phyloP scores from a whole-genome alignment of 2,888 invertebrate species.

The Leistus spinibarbis region DNA sequence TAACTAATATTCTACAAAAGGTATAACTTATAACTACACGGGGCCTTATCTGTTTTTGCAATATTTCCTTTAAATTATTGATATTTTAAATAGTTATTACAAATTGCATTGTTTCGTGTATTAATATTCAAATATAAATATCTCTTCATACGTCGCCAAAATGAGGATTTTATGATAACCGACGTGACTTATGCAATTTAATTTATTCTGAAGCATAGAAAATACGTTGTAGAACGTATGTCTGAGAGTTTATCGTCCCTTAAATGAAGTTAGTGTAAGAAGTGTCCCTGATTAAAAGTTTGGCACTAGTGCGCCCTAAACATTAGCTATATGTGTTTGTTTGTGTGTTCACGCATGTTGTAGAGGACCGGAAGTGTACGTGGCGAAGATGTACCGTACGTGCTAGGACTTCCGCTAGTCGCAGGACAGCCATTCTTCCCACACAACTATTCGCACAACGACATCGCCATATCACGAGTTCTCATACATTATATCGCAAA shows the following conservation, averaged over 20 bases:
- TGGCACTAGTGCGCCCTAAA: neutral
- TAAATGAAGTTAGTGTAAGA: neutral
- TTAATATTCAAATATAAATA: too few relatives aligned
- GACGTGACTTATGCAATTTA: too few relatives aligned
- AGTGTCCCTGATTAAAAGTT: too few relatives aligned
- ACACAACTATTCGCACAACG: slow-evolving; percentile 81
- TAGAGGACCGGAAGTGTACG: slow-evolving; percentile 81
- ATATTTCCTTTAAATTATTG: too few relatives aligned
- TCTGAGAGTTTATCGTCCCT: neutral
- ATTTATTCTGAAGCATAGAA: too few relatives aligned
- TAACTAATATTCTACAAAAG: too few relatives aligned
- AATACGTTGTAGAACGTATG: too few relatives aligned
- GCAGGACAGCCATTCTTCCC: slow-evolving; percentile 67
- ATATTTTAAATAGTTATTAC: too few relatives aligned
- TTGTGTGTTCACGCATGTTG: slow-evolving; percentile 45
- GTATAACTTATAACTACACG: too few relatives aligned
- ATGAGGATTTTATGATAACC: neutral
- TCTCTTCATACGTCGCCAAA: too few relatives aligned
- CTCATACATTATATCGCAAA: slow-evolving; percentile 86
- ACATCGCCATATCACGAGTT: slow-evolving; percentile 76
- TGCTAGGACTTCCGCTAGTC: slow-evolving; percentile 79
- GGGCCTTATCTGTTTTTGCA: too few relatives aligned
- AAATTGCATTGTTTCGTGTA: too few relatives aligned
- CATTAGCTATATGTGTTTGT: neutral
- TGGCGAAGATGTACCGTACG: slow-evolving; percentile 86